Base-by-base conservation (phyloP, 2,888 invertebrate species). In the Cactoblastis cactorum region DNA sequence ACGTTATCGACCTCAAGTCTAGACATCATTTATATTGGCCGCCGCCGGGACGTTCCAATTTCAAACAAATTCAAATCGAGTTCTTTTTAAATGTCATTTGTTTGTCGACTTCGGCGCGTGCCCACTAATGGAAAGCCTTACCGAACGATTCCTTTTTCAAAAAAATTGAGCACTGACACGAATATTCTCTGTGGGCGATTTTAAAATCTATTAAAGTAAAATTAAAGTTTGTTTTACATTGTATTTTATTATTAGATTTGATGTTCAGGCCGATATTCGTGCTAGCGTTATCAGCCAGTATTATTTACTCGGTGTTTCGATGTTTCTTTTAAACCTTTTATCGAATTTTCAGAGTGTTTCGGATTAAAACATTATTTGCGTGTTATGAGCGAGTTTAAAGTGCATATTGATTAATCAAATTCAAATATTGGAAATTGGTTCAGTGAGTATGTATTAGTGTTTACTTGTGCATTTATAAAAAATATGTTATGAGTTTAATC, bases 401-500 rank as follows among this genome's bases (percentile, higher is more conserved):
- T 79, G 77, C 74, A 77, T 71, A 63, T 64, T 77, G 79, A 77
- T 80, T 79, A 77, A 78, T 74, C 69, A 70, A 56, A 57, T 65
- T 65, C 58, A 63, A 64, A 59, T 62, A 58, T 58, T 58, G 56
- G 56, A 53, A 54, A 62, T 62, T 54, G 58, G 53, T 55, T 61
- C 49, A 45, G 50, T 55, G 47, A 45, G 50, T 55, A 55, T 54
- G 48, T 59, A 59, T 59, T 57, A 59, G 59, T 56, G 55, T 69
- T 64, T 69, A 68, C 63, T 66, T 63, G 59, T 66, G n/a, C n/a
- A n/a, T n/a, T n/a, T n/a, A n/a, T n/a, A n/a, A n/a, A n/a, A n/a
- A n/a, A n/a, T n/a, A n/a, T 85, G 83, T 84, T 86, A 86, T 79
- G 80, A 79, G 84, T 85, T 85, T 85, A 83, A 86, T 87, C 85